Evolutionary conservation across 2,113 vertebrate genomes (phyloP).

Genomic region (Hemiprocne comata): DNA sequence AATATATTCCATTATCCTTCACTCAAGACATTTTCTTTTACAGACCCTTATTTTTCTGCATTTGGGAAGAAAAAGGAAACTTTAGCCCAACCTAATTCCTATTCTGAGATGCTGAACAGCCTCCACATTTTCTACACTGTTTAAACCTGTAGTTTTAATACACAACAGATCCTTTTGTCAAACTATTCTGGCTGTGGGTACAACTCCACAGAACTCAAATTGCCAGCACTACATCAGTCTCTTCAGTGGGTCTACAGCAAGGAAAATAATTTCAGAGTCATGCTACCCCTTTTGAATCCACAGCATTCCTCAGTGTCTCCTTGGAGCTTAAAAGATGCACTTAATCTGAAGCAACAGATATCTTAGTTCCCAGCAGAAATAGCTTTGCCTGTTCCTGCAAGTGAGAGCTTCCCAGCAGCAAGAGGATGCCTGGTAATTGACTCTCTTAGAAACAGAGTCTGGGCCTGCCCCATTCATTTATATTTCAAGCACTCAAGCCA

Average conservation of each 20-base stretch:
- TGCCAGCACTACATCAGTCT: background rate
- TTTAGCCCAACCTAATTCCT: background rate
- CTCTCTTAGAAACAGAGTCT: conserved; percentile 32
- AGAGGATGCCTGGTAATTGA: conserved; percentile 32
- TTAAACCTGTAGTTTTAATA: background rate
- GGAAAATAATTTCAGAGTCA: background rate
- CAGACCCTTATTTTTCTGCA: background rate
- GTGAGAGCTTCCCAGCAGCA: background rate
- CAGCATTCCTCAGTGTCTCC: background rate
- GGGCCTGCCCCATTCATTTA: conserved; percentile 18
- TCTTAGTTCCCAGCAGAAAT: background rate
- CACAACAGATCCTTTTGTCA: background rate
- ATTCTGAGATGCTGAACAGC: background rate
- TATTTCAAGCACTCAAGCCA: conserved; percentile 11
- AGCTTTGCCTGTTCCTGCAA: background rate
- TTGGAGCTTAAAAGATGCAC: background rate
- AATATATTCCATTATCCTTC: background rate
- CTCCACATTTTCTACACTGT: background rate
- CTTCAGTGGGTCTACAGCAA: background rate
- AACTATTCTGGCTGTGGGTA: background rate
- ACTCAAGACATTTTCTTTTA: background rate
- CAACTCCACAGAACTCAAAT: background rate
- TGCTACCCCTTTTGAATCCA: background rate
- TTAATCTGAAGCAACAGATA: background rate
- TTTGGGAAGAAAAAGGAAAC: background rate